Conservation (phyloP, 2,113 vertebrate genomes). For the Haliaeetus leucogaster region DNA sequence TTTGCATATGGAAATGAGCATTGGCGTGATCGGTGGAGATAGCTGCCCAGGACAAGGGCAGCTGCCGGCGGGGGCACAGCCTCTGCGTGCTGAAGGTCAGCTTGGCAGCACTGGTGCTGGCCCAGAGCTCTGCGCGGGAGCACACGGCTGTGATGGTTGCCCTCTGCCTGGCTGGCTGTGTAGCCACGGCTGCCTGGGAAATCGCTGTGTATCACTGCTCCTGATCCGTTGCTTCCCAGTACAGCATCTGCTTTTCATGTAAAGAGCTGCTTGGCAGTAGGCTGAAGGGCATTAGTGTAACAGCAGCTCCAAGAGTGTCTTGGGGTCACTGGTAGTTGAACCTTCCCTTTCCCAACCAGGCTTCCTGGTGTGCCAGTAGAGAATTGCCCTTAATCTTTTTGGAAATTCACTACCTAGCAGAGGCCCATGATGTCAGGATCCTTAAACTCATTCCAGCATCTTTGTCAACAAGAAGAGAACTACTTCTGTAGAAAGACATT, state of each 20-base stretch:
- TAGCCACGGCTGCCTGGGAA: background rate
- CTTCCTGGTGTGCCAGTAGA: background rate
- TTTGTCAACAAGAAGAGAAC: fast-evolving
- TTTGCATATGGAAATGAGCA: background rate
- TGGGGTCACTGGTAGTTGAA: background rate
- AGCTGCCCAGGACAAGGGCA: background rate
- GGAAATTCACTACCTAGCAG: background rate
- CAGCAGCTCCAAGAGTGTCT: background rate
- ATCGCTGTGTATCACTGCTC: background rate
- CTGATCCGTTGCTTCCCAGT: background rate
- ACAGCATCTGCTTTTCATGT: background rate
- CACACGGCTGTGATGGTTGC: fast-evolving
- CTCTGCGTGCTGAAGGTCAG: background rate
- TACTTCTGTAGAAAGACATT: background rate
- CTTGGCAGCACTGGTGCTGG: background rate
- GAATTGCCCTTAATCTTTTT: background rate
- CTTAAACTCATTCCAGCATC: background rate
- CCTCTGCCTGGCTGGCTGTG: background rate
- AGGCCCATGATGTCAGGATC: background rate
- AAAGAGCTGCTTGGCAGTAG: background rate
- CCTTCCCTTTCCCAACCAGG: background rate
- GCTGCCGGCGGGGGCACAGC: background rate
- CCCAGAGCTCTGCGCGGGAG: background rate
- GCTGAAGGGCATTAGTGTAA: background rate
- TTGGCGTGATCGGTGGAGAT: background rate